Conservation (phyloP, 2,888 invertebrate species). For the Acleris holmiana region DNA sequence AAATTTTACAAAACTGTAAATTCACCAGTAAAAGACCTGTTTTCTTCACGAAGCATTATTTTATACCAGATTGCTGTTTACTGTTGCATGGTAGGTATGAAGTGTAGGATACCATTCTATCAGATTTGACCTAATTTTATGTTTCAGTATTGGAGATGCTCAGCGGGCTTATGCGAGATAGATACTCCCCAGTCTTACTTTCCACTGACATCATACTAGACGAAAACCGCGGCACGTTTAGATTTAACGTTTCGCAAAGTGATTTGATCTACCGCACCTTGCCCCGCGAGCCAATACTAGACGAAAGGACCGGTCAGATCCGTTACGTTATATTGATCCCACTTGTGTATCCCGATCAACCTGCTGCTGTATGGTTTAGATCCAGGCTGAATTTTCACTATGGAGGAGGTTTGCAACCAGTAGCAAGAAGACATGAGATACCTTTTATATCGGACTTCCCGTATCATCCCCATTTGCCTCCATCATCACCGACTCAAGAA, state of each 20-base stretch:
- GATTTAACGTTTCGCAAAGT: not conserved
- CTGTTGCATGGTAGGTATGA: not conserved
- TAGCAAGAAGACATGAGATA: not conserved
- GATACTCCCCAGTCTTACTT: not conserved
- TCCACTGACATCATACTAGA: not conserved
- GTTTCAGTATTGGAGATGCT: not conserved
- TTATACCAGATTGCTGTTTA: not conserved
- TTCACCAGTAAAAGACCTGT: no score
- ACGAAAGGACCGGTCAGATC: not conserved
- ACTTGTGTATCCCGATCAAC: constrained; percentile 3
- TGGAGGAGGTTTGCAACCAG: not conserved
- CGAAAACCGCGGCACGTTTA: not conserved
- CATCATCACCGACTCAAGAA: not conserved
- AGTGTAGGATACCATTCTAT: not conserved
- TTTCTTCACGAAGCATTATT: no score
- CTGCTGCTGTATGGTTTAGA: not conserved
- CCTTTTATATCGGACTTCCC: not conserved
- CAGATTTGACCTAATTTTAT: not conserved
- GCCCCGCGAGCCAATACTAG: not conserved
- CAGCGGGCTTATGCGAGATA: not conserved
- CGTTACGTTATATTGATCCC: constrained; percentile 3
- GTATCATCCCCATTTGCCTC: constrained; percentile 10
- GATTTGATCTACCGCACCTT: not conserved
- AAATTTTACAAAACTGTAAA: no score
- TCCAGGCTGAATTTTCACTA: not conserved